Conservation (phyloP, 2,888 invertebrate genomes). For the Biston betularia region DNA sequence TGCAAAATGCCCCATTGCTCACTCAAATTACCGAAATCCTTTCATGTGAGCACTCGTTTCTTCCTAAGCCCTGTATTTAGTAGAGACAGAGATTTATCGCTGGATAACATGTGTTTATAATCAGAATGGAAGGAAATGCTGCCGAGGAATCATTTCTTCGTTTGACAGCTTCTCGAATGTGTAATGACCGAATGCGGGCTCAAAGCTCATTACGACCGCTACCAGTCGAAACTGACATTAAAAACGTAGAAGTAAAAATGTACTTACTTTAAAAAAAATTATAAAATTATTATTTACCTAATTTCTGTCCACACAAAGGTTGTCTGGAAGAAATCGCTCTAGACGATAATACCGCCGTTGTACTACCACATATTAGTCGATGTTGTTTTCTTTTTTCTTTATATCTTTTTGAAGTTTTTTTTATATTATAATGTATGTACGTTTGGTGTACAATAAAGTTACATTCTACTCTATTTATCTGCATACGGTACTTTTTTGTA, state of each 20-base stretch:
- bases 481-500: too few relatives aligned
- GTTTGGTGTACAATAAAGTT: too few relatives aligned
- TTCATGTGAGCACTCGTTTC: conserved; percentile 18
- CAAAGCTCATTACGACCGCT: conserved; percentile 12
- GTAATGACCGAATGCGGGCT: conserved; percentile 57
- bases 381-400: too few relatives aligned
- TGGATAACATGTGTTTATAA: conserved; percentile 80
- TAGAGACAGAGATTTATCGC: conserved; percentile 76
- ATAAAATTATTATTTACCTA: too few relatives aligned
- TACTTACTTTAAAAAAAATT: too few relatives aligned
- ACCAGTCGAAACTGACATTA: not conserved
- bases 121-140: conserved; percentile 73
- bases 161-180: conserved; percentile 67
- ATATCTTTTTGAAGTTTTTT: too few relatives aligned
- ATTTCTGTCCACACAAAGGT: too few relatives aligned
- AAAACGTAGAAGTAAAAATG: not conserved
- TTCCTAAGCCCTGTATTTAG: conserved; percentile 44
- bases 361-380: too few relatives aligned
- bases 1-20: conserved; percentile 26
- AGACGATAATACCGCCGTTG: too few relatives aligned
- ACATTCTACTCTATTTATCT: too few relatives aligned
- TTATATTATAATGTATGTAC: too few relatives aligned
- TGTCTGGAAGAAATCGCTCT: too few relatives aligned
- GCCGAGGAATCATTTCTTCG: conserved; percentile 61
- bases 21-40: conserved; percentile 10